These are phyloP conservation scores for Drosophila antonietae DNA, from an alignment of 2,888 invertebrate genomes.

Conservation along the genomic window DNA sequence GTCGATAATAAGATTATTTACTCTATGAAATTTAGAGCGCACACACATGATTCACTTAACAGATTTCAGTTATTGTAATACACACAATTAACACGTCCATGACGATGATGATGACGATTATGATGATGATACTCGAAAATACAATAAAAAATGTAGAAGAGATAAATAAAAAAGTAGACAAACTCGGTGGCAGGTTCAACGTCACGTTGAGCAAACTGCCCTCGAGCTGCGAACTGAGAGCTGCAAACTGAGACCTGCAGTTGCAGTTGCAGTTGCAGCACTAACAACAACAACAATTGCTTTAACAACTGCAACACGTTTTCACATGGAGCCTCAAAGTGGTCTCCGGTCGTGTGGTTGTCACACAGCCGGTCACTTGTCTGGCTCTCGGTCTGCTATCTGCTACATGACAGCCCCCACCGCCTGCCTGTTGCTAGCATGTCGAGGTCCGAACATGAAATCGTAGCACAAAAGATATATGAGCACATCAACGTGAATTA, in stretches of 20 bases:
- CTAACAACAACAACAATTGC: constrained; percentile 33
- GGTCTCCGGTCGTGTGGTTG: constrained; percentile 33
- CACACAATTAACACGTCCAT: constrained; percentile 51
- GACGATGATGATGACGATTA: constrained; percentile 20
- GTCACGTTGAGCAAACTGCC: constrained; percentile 54
- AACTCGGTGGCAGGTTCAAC: constrained; percentile 65
- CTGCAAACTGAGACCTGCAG: constrained; percentile 5
- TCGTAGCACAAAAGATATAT: constrained; percentile 76
- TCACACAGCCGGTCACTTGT: constrained; percentile 46
- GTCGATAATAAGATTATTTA: neutral
- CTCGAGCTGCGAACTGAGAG: constrained; percentile 8
- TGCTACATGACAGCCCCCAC: constrained; percentile 16
- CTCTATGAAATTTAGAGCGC: constrained; percentile 16
- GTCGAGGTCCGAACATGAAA: constrained; percentile 69
- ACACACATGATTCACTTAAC: constrained; percentile 13
- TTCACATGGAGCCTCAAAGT: constrained; percentile 61
- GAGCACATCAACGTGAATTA: constrained; percentile 80
- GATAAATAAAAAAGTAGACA: constrained; percentile 18
- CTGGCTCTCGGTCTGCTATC: constrained; percentile 28
- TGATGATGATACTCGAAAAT: constrained; percentile 26
- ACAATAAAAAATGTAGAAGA: neutral
- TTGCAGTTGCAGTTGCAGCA: constrained; percentile 22
- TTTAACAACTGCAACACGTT: constrained; percentile 58
- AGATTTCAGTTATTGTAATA: constrained; percentile 37
- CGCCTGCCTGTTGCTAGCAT: constrained; percentile 36